A percentile compares a stretch with the other conserved stretches of the same genome.
Conservation (phyloP, 2,888 invertebrate species). For the Agonopterix subpropinquella region DNA sequence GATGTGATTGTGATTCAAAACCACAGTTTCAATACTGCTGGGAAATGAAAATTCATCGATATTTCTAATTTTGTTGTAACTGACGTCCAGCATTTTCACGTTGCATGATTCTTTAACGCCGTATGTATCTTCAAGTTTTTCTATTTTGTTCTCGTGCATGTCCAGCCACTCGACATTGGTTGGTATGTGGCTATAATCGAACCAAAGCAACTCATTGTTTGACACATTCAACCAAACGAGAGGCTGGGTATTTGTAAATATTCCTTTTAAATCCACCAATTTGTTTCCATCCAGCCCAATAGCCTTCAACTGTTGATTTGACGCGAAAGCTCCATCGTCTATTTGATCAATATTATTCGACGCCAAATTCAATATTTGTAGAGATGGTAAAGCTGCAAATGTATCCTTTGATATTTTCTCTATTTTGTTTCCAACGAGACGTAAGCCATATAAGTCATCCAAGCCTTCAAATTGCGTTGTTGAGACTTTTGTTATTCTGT, state of each 20-base stretch:
- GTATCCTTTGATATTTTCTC: constrained; percentile 85
- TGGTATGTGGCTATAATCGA: constrained; percentile 88
- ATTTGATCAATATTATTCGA: constrained; percentile 86
- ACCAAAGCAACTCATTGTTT: constrained; percentile 85
- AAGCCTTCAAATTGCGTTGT: constrained; percentile 84
- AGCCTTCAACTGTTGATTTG: constrained; percentile 83
- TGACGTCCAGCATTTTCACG: constrained; percentile 86
- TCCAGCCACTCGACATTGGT: constrained; percentile 86
- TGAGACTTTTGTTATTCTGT: constrained; percentile 82
- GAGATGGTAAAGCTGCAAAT: constrained; percentile 80
- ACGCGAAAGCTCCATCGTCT: constrained; percentile 85
- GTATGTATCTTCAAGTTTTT: constrained; percentile 83
- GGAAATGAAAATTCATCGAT: constrained; percentile 83
- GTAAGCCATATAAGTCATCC: constrained; percentile 83
- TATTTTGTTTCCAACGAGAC: constrained; percentile 87
- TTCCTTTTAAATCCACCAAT: constrained; percentile 85
- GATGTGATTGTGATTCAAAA: constrained; percentile 85
- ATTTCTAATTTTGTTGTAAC: constrained; percentile 81
- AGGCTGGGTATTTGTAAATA: constrained; percentile 83
- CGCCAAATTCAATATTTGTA: constrained; percentile 87
- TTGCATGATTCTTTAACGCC: constrained; percentile 79
- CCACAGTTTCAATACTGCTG: constrained; percentile 82
- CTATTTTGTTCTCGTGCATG: constrained; percentile 87
- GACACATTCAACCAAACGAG: constrained; percentile 89
- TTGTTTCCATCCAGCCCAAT: constrained; percentile 87